Conservation (phyloP, 37 sponge, comb jelly and placozoan genomes). For the Ephydatia muelleri region DNA sequence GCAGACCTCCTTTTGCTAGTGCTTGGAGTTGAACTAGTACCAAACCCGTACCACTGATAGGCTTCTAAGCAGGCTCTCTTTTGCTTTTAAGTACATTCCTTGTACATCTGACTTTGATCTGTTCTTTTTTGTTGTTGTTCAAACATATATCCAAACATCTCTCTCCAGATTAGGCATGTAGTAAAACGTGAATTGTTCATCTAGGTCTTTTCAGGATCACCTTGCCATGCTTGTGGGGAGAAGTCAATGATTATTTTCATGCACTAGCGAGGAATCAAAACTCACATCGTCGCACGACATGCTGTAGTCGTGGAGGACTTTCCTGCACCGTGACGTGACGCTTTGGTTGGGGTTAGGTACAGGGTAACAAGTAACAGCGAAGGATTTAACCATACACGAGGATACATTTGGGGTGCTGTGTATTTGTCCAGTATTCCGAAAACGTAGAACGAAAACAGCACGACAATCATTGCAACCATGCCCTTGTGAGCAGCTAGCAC, state of each 20-base stretch:
- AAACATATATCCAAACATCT: background rate
- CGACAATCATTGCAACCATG: conserved; percentile 21
- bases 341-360: conserved; percentile 11
- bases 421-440: conserved; percentile 58
- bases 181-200: background rate
- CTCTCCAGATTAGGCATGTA: background rate
- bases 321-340: conserved; percentile 54
- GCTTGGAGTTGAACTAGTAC: conserved; percentile 28
- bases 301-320: conserved; percentile 72
- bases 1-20: conserved; percentile 32
- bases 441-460: conserved; percentile 45
- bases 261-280: background rate
- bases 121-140: background rate
- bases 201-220: background rate
- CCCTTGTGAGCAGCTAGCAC: conserved; percentile 49
- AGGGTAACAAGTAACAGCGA: background rate
- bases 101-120: background rate
- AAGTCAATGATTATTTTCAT: background rate
- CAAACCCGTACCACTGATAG: background rate
- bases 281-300: conserved; percentile 92
- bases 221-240: background rate
- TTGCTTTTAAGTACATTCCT: background rate
- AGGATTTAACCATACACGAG: background rate
- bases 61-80: background rate
- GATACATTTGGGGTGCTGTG: conserved; percentile 71